Evolutionary conservation across 2,888 invertebrate genomes (phyloP).

Genomic region (Zhuqinia jingwanae): DNA sequence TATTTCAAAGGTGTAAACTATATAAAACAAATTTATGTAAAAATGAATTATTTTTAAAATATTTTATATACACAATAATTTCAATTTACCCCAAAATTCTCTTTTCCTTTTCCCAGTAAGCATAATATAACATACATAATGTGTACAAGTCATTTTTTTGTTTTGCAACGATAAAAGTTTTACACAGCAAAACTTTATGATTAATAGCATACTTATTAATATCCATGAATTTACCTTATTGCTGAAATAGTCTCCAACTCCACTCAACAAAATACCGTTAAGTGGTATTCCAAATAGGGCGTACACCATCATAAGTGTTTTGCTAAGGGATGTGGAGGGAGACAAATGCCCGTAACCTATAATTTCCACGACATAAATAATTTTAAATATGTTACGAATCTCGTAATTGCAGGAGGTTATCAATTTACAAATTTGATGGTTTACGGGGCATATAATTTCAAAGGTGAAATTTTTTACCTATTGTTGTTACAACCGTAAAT

Average conservation of each 20-base stretch:
- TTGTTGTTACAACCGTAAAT: conserved; percentile 94
- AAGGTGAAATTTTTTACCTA: conserved; percentile 85
- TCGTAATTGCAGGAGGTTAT: too few relatives aligned
- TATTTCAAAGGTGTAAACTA: not conserved
- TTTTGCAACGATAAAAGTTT: too few relatives aligned
- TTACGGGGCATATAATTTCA: too few relatives aligned
- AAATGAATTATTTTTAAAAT: not conserved
- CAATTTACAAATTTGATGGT: too few relatives aligned
- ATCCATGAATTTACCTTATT: conserved; percentile 84
- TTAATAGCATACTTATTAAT: not conserved
- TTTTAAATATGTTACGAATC: too few relatives aligned
- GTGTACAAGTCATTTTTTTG: not conserved
- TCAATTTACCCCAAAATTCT: conserved; percentile 34
- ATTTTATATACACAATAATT: conserved; percentile 10
- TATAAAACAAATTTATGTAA: not conserved
- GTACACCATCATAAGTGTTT: conserved; percentile 93
- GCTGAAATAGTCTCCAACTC: conserved; percentile 92
- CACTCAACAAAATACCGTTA: conserved; percentile 88
- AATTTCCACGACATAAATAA: too few relatives aligned
- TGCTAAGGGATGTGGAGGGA: conserved; percentile 89
- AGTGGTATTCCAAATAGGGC: conserved; percentile 92
- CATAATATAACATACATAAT: not conserved
- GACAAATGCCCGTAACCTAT: conserved; percentile 94
- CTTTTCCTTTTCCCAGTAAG: conserved; percentile 6
- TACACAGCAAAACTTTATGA: too few relatives aligned